Base-by-base conservation (phyloP, 1,140 invertebrate species). In the Pygmarrhopalites habei region DNA sequence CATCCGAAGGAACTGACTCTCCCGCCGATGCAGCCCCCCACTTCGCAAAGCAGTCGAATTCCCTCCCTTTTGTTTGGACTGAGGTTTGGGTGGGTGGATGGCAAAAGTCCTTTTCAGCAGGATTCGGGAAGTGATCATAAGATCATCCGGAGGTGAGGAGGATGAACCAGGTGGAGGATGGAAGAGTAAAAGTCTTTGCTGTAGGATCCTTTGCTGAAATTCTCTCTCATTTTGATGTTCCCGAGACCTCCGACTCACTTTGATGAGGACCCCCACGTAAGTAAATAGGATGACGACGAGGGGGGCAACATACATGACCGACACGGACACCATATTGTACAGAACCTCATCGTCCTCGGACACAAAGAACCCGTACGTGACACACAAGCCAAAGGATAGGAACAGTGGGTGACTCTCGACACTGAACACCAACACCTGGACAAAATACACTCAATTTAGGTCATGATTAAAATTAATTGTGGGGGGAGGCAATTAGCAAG, bases 391-490 rank as follows among this genome's bases (percentile, higher is more conserved):
- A 4, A 64, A n/a, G 2, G 32, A 35, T 53, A 23, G 17, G 29
- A 35, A 64, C 7, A 63, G 68, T 0, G 87, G 86, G 74, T 89
- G 87, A 0, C 73, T 74, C 58, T 79, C 78, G 4, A 89, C 82
- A 68, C 86, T 84, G 73, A 88, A 90, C 12, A 90, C 83, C 4
- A 87, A n/a, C n/a, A n/a, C n/a, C n/a, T n/a, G n/a, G n/a, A n/a
- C n/a, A n/a, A n/a, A n/a, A n/a, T n/a, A n/a, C n/a, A n/a, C n/a
- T n/a, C n/a, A n/a, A n/a, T n/a, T n/a, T n/a, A n/a, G n/a, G n/a
- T n/a, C n/a, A n/a, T n/a, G n/a, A n/a, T n/a, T n/a, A n/a, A n/a
- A n/a, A n/a, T n/a, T n/a, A n/a, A n/a, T n/a, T n/a, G n/a, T n/a
- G n/a, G n/a, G n/a, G n/a, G n/a, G n/a, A n/a, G n/a, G n/a, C n/a